Percentiles rank a stretch among this genome's conserved stretches.
Evolutionary conservation across 2,797 vertebrate genomes (phyloP).

Genomic region (Linurgus olivaceus): DNA sequence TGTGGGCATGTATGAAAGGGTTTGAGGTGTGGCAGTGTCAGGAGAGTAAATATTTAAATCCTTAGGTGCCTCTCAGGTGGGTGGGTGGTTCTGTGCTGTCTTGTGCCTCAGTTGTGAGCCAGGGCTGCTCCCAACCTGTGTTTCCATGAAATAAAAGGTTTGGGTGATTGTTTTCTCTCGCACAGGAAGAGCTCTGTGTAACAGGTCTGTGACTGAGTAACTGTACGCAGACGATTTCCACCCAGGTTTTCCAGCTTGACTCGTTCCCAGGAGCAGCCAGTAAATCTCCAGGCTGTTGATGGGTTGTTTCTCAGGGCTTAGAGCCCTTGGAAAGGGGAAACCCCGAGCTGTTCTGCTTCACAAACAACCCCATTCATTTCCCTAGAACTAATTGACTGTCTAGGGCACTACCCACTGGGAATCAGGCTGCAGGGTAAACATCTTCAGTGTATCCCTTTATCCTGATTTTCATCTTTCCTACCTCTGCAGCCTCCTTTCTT

Average conservation of each 20-base stretch:
- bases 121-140: neutral
- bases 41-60: fast-evolving
- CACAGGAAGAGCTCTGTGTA: neutral
- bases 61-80: neutral
- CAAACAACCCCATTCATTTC: conserved; percentile 5
- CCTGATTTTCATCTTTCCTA: neutral
- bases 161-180: fast-evolving
- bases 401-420: neutral
- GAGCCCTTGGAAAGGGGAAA: neutral
- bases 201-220: neutral
- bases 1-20: fast-evolving
- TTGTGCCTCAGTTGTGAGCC: fast-evolving
- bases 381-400: neutral
- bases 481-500: neutral
- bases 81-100: neutral
- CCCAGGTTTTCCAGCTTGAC: neutral
- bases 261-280: neutral
- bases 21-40: neutral
- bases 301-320: neutral
- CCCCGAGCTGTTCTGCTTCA: neutral
- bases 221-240: neutral
- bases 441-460: neutral
- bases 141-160: neutral
- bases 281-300: neutral
- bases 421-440: conserved; percentile 23